Evolutionary conservation across 2,888 invertebrate species (phyloP).

Genomic region (Bedellia somnulentella): DNA sequence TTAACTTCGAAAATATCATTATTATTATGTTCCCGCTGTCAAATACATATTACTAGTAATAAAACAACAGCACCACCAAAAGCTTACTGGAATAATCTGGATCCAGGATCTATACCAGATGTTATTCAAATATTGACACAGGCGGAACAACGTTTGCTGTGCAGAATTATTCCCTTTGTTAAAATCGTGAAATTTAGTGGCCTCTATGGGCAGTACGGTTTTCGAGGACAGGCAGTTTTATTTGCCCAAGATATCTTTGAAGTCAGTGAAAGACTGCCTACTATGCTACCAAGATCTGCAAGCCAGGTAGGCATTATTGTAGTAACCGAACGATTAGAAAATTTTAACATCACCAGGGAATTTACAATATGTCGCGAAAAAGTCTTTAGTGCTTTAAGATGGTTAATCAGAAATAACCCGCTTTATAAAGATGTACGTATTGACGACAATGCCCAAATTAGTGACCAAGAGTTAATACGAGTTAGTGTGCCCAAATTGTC

Average conservation of each 20-base stretch:
- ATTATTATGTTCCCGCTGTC: conserved; percentile 10
- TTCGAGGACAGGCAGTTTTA: too few relatives aligned
- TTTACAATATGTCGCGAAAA: background rate
- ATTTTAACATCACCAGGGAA: too few relatives aligned
- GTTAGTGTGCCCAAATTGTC: background rate
- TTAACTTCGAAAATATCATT: conserved; percentile 9
- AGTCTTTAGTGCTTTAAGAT: background rate
- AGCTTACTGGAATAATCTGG: conserved; percentile 14
- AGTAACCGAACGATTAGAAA: too few relatives aligned
- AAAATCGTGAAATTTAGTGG: conserved; percentile 12
- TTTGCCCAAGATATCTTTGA: too few relatives aligned
- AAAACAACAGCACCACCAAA: conserved; percentile 12
- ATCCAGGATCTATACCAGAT: conserved; percentile 13
- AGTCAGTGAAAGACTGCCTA: too few relatives aligned
- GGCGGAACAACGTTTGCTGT: conserved; percentile 11
- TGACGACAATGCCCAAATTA: background rate
- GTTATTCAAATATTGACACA: conserved; percentile 12
- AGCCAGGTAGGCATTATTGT: too few relatives aligned
- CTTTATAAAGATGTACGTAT: background rate
- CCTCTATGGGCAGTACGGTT: conserved; percentile 12
- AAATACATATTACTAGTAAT: conserved; percentile 11
- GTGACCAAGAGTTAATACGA: background rate
- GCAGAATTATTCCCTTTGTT: conserved; percentile 13
- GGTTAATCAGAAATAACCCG: background rate
- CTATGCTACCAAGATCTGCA: too few relatives aligned